Percentiles rank a stretch among this genome's conserved stretches.
phyloP scores from a whole-genome alignment of 30 jellyfish, hydroid and myxozoan genomes.

The Pelagia noctiluca region DNA sequence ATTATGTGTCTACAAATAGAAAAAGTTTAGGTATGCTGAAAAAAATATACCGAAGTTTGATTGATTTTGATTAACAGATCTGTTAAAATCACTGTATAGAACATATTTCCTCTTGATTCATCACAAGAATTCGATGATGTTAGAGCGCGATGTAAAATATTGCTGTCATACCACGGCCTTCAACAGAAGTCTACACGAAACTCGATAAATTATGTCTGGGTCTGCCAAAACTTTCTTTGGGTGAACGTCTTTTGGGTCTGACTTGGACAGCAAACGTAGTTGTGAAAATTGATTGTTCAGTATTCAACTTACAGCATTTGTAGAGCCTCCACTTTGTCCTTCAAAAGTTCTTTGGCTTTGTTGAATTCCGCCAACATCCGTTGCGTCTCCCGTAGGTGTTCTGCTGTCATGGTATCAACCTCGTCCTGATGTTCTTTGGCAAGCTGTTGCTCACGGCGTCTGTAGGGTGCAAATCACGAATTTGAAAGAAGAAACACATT shows the following conservation, averaged over 20 bases:
- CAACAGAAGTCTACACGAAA: too few relatives aligned
- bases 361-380: constrained; percentile 62
- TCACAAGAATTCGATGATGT: too few relatives aligned
- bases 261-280: background rate
- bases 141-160: too few relatives aligned
- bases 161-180: too few relatives aligned
- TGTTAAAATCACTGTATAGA: too few relatives aligned
- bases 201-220: too few relatives aligned
- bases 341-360: constrained; percentile 53
- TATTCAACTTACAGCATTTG: constrained; percentile 56
- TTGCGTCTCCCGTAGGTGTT: constrained; percentile 78
- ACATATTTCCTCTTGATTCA: too few relatives aligned
- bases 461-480: background rate
- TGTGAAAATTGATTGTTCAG: background rate
- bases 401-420: constrained; percentile 73
- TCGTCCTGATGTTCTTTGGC: constrained; percentile 77
- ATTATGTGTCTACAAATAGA: too few relatives aligned
- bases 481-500: background rate
- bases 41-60: too few relatives aligned
- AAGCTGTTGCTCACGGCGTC: constrained; percentile 78
- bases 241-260: background rate
- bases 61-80: too few relatives aligned
- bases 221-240: background rate
- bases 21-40: too few relatives aligned
- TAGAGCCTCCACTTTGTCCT: constrained; percentile 71